These are phyloP conservation scores for Stenodera caucasica DNA, from an alignment of 2,888 invertebrate genomes.

Conservation along the genomic window DNA sequence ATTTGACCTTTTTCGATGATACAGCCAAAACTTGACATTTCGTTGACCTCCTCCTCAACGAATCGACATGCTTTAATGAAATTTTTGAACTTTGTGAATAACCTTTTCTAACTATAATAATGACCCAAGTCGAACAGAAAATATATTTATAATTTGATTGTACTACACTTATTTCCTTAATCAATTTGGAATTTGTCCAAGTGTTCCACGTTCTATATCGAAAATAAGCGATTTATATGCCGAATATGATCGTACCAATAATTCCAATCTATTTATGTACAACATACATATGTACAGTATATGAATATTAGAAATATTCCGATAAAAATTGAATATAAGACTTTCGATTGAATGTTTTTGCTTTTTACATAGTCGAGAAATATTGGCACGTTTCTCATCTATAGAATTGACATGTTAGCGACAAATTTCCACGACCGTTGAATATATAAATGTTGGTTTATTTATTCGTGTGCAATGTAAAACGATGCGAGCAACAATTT, in stretches of 20 bases:
- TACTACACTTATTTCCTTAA: too few relatives aligned
- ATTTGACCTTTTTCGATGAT: constrained; percentile 16
- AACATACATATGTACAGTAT: too few relatives aligned
- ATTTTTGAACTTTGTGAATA: constrained; percentile 27
- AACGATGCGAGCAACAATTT: constrained; percentile 11
- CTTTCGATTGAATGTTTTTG: too few relatives aligned
- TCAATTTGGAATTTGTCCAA: too few relatives aligned
- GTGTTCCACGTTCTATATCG: too few relatives aligned
- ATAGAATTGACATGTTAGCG: constrained; percentile 1
- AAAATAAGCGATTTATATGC: too few relatives aligned
- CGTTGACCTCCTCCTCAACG: constrained; percentile 15
- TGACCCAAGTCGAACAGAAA: neutral
- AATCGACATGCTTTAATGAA: constrained; percentile 19
- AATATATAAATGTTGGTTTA: neutral
- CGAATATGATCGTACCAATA: too few relatives aligned
- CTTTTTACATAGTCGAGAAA: neutral
- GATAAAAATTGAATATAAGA: too few relatives aligned
- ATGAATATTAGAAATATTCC: too few relatives aligned
- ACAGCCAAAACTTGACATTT: constrained; percentile 27
- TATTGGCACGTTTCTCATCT: neutral
- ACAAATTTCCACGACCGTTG: constrained; percentile 5
- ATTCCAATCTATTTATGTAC: too few relatives aligned
- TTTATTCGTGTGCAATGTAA: constrained; percentile 6
- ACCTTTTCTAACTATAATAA: constrained; percentile 24
- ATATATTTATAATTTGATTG: too few relatives aligned